These are phyloP conservation scores for Grapholita molesta DNA, from an alignment of 1,140 invertebrate species.

Conservation along the genomic window DNA sequence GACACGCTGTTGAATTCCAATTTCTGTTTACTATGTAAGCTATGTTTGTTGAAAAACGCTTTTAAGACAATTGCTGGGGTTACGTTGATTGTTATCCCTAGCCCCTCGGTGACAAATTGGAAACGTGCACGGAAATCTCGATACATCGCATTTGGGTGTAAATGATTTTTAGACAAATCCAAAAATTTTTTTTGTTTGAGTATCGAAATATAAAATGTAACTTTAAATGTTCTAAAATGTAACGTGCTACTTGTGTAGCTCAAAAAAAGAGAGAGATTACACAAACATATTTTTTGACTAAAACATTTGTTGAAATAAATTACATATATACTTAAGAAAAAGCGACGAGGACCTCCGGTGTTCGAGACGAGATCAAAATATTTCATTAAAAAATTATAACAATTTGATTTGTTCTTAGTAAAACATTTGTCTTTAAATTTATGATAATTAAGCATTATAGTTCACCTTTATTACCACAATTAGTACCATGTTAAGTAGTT, in stretches of 20 bases:
- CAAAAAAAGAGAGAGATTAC: too few species aligned
- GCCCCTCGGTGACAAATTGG: neutral
- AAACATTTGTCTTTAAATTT: neutral
- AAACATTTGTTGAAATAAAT: too few species aligned
- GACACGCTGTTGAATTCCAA: neutral
- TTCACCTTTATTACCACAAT: neutral
- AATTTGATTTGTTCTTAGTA: neutral
- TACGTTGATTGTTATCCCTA: slow-evolving; percentile 6
- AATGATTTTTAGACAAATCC: neutral
- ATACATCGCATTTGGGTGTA: neutral
- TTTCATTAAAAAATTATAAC: too few species aligned
- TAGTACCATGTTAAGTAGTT: neutral
- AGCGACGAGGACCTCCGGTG: too few species aligned
- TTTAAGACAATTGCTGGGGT: neutral
- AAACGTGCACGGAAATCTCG: neutral
- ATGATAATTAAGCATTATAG: neutral
- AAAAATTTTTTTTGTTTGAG: too few species aligned
- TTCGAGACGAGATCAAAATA: too few species aligned
- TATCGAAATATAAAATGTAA: too few species aligned
- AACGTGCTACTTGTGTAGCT: too few species aligned
- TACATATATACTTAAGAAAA: too few species aligned
- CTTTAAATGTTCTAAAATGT: too few species aligned
- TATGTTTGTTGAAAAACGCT: neutral
- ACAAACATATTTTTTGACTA: too few species aligned
- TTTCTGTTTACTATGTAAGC: neutral